Percentiles rank a stretch among this genome's conserved stretches.
Conservation (phyloP, 2,797 vertebrate genomes). For the Channallabes apus region DNA sequence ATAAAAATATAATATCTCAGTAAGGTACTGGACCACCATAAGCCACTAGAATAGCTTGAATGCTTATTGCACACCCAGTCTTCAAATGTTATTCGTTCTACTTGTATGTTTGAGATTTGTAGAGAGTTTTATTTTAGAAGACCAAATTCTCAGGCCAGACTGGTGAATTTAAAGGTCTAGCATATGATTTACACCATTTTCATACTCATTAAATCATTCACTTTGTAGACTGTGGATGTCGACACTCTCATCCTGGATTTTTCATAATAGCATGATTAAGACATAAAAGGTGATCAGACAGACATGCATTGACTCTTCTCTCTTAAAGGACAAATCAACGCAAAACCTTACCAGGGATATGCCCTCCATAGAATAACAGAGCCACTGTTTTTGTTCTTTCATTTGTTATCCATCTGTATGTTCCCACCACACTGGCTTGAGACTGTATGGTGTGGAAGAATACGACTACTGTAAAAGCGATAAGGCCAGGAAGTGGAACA, state of each 20-base stretch:
- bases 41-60: not conserved
- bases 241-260: not conserved
- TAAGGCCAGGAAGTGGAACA: not conserved
- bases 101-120: not conserved
- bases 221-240: not conserved
- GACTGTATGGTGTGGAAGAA: not conserved
- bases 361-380: not conserved
- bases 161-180: not conserved
- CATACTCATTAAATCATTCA: not conserved
- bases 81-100: not conserved
- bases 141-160: not conserved
- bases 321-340: not conserved
- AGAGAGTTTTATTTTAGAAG: too few species aligned
- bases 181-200: not conserved
- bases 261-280: not conserved
- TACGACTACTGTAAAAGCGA: not conserved
- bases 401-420: not conserved
- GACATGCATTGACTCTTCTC: not conserved
- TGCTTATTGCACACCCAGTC: not conserved
- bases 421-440: not conserved
- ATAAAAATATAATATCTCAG: not conserved
- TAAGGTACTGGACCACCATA: not conserved
- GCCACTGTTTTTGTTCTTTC: not conserved
- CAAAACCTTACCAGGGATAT: not conserved
- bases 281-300: not conserved